Conservation (phyloP, 2,113 vertebrate genomes). For the Daboia siamensis region DNA sequence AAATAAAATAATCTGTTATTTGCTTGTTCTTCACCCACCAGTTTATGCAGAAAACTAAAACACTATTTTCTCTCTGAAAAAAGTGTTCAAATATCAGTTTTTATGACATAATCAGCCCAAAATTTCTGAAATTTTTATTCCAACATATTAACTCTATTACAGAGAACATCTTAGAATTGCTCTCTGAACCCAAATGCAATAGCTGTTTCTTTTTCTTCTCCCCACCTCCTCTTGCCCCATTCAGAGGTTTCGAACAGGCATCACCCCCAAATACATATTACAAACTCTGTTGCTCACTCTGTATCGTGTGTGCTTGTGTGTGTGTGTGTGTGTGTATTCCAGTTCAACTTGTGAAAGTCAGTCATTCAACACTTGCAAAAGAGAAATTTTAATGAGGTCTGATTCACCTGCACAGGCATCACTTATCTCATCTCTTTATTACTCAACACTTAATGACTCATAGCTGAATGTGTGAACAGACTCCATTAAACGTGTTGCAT, state of each 20-base stretch:
- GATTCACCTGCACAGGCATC: slow-evolving; percentile 17
- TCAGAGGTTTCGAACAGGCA: background rate
- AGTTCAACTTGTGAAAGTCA: slow-evolving; percentile 6
- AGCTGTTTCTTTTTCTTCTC: background rate
- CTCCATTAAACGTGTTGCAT: background rate
- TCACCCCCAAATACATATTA: background rate
- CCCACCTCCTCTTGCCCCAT: background rate
- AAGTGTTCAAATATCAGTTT: background rate
- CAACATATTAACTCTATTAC: background rate
- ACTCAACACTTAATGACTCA: slow-evolving; percentile 15
- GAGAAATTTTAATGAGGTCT: slow-evolving; percentile 4
- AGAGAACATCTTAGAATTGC: background rate
- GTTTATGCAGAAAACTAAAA: background rate
- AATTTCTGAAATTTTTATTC: background rate
- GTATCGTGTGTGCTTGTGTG: background rate
- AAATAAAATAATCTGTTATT: background rate
- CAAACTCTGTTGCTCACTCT: background rate
- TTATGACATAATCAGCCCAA: background rate
- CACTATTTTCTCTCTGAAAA: background rate
- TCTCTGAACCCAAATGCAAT: background rate
- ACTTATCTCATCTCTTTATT: slow-evolving; percentile 21
- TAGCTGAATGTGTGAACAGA: slow-evolving; percentile 18
- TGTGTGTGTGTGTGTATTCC: background rate
- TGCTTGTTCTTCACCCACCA: background rate
- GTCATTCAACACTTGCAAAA: background rate